A percentile compares a stretch with the other conserved stretches of the same genome.
phyloP scores from a whole-genome alignment of 2,888 invertebrate species.

The Drymonia ruficornis region DNA sequence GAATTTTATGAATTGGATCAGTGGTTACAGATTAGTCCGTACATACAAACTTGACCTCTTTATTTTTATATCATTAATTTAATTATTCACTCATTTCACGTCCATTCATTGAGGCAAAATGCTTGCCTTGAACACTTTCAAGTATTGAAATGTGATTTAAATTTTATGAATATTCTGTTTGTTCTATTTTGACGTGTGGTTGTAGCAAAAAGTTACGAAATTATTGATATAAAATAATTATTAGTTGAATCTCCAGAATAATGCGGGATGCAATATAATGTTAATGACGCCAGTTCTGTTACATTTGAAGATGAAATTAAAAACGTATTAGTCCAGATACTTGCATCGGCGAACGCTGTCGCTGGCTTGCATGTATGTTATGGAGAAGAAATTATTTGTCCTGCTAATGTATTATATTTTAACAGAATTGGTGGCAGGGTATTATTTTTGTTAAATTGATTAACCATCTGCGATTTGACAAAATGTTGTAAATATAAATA shows the following conservation, averaged over 20 bases:
- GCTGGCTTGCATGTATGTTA: neutral
- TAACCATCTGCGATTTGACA: constrained; percentile 40
- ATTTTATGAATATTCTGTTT: constrained; percentile 54
- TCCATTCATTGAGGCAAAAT: constrained; percentile 28
- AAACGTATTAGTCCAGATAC: neutral
- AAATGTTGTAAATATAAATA: constrained; percentile 46
- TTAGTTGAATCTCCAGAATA: constrained; percentile 40
- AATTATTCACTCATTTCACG: constrained; percentile 44
- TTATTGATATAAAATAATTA: constrained; percentile 33
- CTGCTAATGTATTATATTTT: neutral
- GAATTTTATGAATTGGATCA: too few species aligned
- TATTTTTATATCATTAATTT: too few species aligned
- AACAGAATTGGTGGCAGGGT: constrained; percentile 1
- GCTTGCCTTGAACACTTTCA: constrained; percentile 42
- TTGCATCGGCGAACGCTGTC: too few species aligned
- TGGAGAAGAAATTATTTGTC: constrained; percentile 1
- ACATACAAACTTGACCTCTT: too few species aligned
- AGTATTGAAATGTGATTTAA: constrained; percentile 68
- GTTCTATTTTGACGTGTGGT: constrained; percentile 42
- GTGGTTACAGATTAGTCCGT: too few species aligned
- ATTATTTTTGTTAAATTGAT: constrained; percentile 21
- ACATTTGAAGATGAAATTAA: neutral
- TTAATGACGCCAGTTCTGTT: constrained; percentile 1
- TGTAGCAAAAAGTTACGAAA: constrained; percentile 37
- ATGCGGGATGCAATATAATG: constrained; percentile 15